phyloP scores from a whole-genome alignment of 2,113 vertebrate genomes.

The Silurus asotus region DNA sequence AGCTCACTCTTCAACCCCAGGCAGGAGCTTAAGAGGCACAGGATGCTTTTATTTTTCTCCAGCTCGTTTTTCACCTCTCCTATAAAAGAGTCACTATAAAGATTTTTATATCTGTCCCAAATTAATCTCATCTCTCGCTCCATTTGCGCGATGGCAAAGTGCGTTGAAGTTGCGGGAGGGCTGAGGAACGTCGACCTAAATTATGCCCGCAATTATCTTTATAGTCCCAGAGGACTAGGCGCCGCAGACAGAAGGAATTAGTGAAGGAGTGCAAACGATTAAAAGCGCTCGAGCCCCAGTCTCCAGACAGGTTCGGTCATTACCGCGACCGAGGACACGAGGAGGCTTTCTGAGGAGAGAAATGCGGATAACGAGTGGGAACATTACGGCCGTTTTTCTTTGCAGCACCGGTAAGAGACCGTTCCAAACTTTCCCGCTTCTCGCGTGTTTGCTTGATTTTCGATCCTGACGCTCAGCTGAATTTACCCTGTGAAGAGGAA shows the following conservation, averaged over 20 bases:
- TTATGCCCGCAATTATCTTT: constrained; percentile 68
- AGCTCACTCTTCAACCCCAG: constrained; percentile 14
- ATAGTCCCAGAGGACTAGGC: constrained; percentile 58
- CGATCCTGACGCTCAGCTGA: background rate
- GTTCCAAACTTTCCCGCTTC: background rate
- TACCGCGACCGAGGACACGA: constrained; percentile 31
- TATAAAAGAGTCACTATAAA: background rate
- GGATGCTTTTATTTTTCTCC: constrained; percentile 2
- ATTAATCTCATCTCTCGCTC: constrained; percentile 12
- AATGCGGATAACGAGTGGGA: constrained; percentile 24
- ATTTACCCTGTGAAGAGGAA: background rate
- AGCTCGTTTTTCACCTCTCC: background rate
- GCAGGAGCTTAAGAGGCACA: background rate
- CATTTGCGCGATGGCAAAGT: constrained; percentile 27
- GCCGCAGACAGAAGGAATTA: constrained; percentile 54
- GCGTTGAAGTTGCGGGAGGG: constrained; percentile 47
- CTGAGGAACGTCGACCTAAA: constrained; percentile 64
- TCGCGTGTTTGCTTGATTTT: background rate
- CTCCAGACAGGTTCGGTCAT: constrained; percentile 53
- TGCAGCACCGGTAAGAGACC: constrained; percentile 36
- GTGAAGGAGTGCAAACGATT: constrained; percentile 64
- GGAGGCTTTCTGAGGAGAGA: background rate
- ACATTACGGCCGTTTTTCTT: constrained; percentile 33
- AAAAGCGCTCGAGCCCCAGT: constrained; percentile 45
- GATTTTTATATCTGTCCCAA: constrained; percentile 14